A percentile compares a stretch with the other conserved stretches of the same genome.
phyloP scores from a whole-genome alignment of 2,113 vertebrate genomes.

The Sinocyclocheilus grahami region DNA sequence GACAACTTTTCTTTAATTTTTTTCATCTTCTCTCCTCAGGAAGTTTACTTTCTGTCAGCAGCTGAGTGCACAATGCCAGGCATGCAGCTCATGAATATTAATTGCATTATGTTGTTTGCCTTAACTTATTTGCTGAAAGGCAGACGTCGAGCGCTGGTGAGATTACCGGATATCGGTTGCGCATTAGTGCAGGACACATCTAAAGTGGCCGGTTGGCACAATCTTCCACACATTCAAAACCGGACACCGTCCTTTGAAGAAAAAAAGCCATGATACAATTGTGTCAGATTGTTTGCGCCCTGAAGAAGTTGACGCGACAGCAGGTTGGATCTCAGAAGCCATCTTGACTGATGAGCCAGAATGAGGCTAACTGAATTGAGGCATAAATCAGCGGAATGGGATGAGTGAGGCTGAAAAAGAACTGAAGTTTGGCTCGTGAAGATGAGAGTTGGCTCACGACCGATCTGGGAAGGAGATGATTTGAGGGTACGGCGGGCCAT shows the following conservation, averaged over 20 bases:
- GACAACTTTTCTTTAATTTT: background rate
- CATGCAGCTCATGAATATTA: constrained; percentile 10
- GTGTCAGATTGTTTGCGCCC: background rate
- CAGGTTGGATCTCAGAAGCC: constrained; percentile 31
- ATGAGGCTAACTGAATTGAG: constrained; percentile 46
- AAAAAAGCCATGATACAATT: background rate
- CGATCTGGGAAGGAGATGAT: constrained; percentile 22
- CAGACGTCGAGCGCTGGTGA: background rate
- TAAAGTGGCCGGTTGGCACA: background rate
- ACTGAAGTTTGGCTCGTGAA: constrained; percentile 22
- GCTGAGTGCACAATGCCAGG: background rate
- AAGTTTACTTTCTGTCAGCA: constrained; percentile 11
- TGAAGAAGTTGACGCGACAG: background rate
- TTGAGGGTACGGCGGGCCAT: constrained; percentile 1
- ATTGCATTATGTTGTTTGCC: background rate
- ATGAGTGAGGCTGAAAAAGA: constrained; percentile 22
- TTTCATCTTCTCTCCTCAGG: background rate
- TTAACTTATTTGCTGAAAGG: background rate
- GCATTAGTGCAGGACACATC: background rate
- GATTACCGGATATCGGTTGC: background rate
- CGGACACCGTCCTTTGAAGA: background rate
- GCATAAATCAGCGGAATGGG: constrained; percentile 37
- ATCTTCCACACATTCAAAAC: background rate
- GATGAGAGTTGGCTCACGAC: background rate
- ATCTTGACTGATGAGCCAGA: constrained; percentile 41